phyloP scores from a whole-genome alignment of 2,888 invertebrate species.

The Abrostola tripartita region DNA sequence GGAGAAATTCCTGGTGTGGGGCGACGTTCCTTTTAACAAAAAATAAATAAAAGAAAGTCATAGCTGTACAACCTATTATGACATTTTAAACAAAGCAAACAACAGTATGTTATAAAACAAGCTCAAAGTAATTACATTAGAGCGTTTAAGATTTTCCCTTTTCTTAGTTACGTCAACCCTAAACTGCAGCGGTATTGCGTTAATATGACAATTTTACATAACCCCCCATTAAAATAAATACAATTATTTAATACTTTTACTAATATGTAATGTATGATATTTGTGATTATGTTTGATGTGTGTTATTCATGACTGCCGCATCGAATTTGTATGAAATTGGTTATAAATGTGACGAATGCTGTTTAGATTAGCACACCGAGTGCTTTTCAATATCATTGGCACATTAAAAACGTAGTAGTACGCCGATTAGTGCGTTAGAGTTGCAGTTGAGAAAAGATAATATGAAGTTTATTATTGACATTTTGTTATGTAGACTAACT shows the following conservation, averaged over 20 bases:
- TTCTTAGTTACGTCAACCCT: neutral
- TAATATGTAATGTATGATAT: neutral
- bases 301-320: slow-evolving; percentile 1
- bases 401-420: neutral
- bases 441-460: too few relatives aligned
- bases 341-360: slow-evolving; percentile 1
- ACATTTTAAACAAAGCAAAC: too few relatives aligned
- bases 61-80: too few relatives aligned
- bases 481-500: too few relatives aligned
- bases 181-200: neutral
- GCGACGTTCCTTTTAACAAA: too few relatives aligned
- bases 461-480: too few relatives aligned
- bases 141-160: slow-evolving; percentile 2
- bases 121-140: neutral
- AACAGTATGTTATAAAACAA: neutral
- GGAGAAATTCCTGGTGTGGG: too few relatives aligned
- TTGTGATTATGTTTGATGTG: neutral
- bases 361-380: neutral
- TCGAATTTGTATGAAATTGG: neutral
- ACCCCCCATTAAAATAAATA: neutral
- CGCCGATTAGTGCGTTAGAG: too few relatives aligned
- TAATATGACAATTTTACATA: neutral
- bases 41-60: too few relatives aligned
- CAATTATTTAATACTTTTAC: neutral
- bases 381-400: neutral